Percentiles rank a stretch among this genome's conserved stretches.
Conservation (phyloP, 1,140 invertebrate genomes). For the Drosophila tsacasi region DNA sequence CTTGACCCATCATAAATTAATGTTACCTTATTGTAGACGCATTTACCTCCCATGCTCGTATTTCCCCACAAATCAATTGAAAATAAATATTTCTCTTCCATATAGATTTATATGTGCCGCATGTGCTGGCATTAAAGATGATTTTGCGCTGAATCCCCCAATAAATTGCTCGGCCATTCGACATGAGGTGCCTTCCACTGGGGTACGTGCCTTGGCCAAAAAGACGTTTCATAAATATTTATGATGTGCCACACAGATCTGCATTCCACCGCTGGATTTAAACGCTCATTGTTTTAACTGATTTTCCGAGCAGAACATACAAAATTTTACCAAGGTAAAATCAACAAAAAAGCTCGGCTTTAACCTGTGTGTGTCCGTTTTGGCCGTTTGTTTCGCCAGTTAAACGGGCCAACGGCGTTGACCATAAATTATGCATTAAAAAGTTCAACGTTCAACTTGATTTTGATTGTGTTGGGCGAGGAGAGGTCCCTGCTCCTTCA, state of each 20-base stretch:
- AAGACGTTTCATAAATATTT: slow-evolving; percentile 75
- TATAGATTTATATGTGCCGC: slow-evolving; percentile 63
- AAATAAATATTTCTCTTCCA: slow-evolving; percentile 45
- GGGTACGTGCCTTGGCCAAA: slow-evolving; percentile 26
- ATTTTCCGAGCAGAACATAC: slow-evolving; percentile 39
- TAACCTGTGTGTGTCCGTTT: slow-evolving; percentile 38
- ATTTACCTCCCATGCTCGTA: slow-evolving; percentile 2
- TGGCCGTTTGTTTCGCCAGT: slow-evolving; percentile 17
- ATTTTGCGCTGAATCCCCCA: slow-evolving; percentile 60
- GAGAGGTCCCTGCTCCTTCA: slow-evolving; percentile 43
- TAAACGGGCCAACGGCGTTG: slow-evolving; percentile 17
- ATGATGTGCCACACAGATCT: slow-evolving; percentile 56
- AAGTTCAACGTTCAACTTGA: slow-evolving; percentile 78
- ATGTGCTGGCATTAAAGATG: slow-evolving; percentile 79
- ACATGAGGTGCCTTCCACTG: slow-evolving; percentile 34
- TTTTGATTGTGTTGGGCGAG: slow-evolving; percentile 70
- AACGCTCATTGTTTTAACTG: slow-evolving; percentile 45
- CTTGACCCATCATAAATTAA: slow-evolving; percentile 8
- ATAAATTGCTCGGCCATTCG: slow-evolving; percentile 66
- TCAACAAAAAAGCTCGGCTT: slow-evolving; percentile 41
- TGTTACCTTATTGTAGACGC: slow-evolving; percentile 6
- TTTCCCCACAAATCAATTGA: slow-evolving; percentile 58
- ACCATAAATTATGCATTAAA: slow-evolving; percentile 82
- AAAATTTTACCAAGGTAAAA: slow-evolving; percentile 22
- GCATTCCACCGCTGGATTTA: slow-evolving; percentile 16